Evolutionary conservation across 2,113 vertebrate genomes (phyloP).

Genomic region (Trochalopteron elliotii): DNA sequence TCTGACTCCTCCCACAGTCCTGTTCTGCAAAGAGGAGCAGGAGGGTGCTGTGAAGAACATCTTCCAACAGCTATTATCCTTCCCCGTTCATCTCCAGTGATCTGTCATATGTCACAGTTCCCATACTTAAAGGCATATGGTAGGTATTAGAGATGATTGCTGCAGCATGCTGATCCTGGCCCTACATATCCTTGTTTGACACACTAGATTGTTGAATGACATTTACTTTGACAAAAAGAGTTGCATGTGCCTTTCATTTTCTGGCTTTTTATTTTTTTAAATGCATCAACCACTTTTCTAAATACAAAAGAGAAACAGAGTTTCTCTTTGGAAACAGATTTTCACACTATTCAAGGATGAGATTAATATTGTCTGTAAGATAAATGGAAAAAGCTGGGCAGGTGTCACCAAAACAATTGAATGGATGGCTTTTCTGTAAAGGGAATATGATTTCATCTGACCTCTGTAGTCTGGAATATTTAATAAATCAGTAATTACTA

Average conservation of each 20-base stretch:
- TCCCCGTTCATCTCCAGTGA: background rate
- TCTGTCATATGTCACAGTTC: slow-evolving; percentile 21
- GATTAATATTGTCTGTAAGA: background rate
- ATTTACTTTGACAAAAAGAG: slow-evolving; percentile 25
- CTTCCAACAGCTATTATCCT: background rate
- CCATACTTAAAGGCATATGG: slow-evolving; percentile 16
- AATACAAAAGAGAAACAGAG: background rate
- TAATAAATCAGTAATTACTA: background rate
- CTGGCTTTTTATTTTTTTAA: background rate
- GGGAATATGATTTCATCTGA: background rate
- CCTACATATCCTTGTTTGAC: background rate
- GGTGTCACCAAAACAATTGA: background rate
- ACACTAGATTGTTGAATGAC: background rate
- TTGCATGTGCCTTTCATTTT: background rate
- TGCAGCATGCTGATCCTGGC: slow-evolving; percentile 15
- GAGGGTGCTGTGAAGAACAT: background rate
- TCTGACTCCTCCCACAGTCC: background rate
- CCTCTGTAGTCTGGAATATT: background rate
- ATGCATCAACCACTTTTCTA: background rate
- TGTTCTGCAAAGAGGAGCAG: background rate
- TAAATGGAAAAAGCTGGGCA: background rate
- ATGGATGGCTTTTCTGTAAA: background rate
- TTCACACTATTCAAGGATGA: background rate
- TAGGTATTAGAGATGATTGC: slow-evolving; percentile 26
- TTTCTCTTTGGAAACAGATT: background rate